phyloP scores from a whole-genome alignment of 2,797 vertebrate species.

The Sandelia bainsii region DNA sequence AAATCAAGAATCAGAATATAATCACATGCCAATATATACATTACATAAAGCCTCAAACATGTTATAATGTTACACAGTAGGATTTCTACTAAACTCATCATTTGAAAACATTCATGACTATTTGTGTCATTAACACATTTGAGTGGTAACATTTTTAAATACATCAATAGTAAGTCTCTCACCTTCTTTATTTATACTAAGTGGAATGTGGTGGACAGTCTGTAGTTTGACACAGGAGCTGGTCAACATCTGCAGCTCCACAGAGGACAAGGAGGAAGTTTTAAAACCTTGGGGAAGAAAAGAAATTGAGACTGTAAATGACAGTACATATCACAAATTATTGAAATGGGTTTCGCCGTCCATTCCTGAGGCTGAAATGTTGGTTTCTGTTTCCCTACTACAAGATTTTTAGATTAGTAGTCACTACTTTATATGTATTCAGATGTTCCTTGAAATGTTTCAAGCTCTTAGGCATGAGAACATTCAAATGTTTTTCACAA shows the following conservation, averaged over 20 bases:
- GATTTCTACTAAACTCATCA: not conserved
- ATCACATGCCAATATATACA: not conserved
- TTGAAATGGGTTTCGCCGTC: not conserved
- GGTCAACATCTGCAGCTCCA: constrained; percentile 98
- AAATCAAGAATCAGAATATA: not conserved
- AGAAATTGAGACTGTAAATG: constrained; percentile 6
- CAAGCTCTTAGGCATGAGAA: not conserved
- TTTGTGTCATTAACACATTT: not conserved
- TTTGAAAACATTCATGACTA: not conserved
- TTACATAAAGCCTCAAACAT: not conserved
- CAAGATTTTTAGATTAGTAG: not conserved
- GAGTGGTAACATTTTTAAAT: not conserved
- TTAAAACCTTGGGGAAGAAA: constrained; percentile 88
- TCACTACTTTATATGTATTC: not conserved
- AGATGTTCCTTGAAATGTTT: not conserved
- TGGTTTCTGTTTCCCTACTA: not conserved
- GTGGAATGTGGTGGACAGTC: constrained; percentile 95
- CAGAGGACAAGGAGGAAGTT: constrained; percentile 92
- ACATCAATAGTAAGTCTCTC: not conserved
- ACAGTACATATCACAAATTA: not conserved
- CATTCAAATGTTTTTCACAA: not conserved
- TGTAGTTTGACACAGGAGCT: constrained; percentile 98
- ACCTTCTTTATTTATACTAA: constrained; percentile 97
- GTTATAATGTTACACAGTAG: not conserved
- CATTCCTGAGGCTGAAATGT: not conserved